Base-by-base conservation (phyloP, 2,797 vertebrate genomes). In the Sebastolobus altivelis region DNA sequence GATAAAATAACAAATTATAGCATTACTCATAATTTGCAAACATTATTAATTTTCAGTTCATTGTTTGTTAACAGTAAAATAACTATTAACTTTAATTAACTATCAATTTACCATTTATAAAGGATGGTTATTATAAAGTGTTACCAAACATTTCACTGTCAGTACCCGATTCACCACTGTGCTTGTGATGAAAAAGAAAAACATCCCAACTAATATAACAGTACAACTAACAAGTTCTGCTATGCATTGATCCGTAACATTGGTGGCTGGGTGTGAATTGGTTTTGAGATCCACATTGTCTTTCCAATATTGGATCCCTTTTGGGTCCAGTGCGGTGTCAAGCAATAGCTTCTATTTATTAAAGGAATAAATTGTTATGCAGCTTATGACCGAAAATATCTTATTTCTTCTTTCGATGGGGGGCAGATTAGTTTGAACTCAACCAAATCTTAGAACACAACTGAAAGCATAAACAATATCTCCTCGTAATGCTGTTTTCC, bases 401-500 rank as follows among this genome's bases (percentile, higher is more conserved):
- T 79, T 38, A 46, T 60, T 67, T 37, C 8, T 46, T 38, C 29
- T 59, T 58, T 40, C 0, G 7, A 18, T 20, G 14, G 16, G 12
- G 7, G 16, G 38, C 71, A 66, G 37, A 75, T 75, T 77, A 70
- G 66, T 67, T 77, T 79, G 27, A 80, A 81, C 73, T 62, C 14
- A 69, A 31, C 20, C 31, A n/a, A 52, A 65, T 74, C 37, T 33
- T 31, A 14, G 33, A 59, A 25, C 4, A 5, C 25, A 72, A 16
- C 18, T 25, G 13, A 54, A 18, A 63, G 40, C 60, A 78, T 68
- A 8, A 35, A 29, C 12, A 33, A 16, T 63, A 66, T 71, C 20
- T 38, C 5, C 31, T 25, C 49, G 27, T 33, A 9, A 55, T 35
- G 29, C 37, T 5, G 5, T 81, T 65, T 84, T 75, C 25, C 70